Percentiles rank a stretch among this genome's conserved stretches.
Evolutionary conservation across 2,113 vertebrate species (phyloP).

Genomic region (Pao palembangensis): DNA sequence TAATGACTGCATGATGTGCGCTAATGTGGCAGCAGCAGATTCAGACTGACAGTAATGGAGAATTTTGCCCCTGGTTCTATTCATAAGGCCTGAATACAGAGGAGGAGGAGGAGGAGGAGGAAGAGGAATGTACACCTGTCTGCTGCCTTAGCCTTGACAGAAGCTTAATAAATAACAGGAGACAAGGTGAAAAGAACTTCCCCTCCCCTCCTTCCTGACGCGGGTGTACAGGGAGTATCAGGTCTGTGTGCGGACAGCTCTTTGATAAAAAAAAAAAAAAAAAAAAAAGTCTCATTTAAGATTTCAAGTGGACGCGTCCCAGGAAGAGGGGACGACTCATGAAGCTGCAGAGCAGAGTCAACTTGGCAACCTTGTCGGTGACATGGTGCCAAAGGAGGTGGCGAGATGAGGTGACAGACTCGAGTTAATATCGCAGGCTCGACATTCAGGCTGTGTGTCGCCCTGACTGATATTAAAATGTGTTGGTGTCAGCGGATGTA

Average conservation of each 20-base stretch:
- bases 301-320: conserved; percentile 39
- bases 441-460: conserved; percentile 12
- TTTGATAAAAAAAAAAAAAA: conserved; percentile 50
- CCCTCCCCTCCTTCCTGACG: conserved; percentile 1
- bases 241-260: conserved; percentile 43
- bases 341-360: conserved; percentile 28
- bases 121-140: conserved; percentile 62
- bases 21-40: conserved; percentile 81
- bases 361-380: conserved; percentile 27
- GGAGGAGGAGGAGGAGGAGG: conserved; percentile 5
- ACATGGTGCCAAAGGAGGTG: not conserved
- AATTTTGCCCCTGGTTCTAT: conserved; percentile 87
- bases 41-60: conserved; percentile 92
- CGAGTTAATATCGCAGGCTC: conserved; percentile 22
- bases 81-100: conserved; percentile 40
- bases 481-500: too few species aligned
- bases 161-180: conserved; percentile 83
- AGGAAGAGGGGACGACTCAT: conserved; percentile 31
- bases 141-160: conserved; percentile 76
- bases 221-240: conserved; percentile 15
- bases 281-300: conserved; percentile 48
- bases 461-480: conserved; percentile 30
- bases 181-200: conserved; percentile 81
- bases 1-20: conserved; percentile 82
- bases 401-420: conserved; percentile 28